Evolutionary conservation across 2,797 vertebrate species (phyloP), one percentile per base, ranked within the genome.

Genomic region (Urocyon cinereoargenteus): DNA sequence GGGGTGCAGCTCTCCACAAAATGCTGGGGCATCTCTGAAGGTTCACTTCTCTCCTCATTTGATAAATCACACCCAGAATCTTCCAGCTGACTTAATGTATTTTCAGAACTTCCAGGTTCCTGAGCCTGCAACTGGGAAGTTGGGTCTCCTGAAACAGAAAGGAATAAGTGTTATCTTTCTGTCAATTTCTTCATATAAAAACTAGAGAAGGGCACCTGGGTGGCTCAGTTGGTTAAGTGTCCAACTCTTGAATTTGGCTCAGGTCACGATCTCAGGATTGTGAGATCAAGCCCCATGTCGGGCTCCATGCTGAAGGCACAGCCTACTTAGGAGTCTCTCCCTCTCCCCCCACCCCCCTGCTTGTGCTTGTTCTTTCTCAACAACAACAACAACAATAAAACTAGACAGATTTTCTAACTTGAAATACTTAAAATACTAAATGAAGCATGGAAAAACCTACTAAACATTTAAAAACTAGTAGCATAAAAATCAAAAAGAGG

Each of bases 41-140:
- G 94, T 77, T 99, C 97, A 0, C 96, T 97, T 15, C 83, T 90
- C 70, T 95, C 97, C 73, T 98, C 98, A 97, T 79, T 98, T 95
- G 98, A 99, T 81, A 99, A 98, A 97, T 98, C 99, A 89, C 98
- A 99, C 66, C 99, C 99, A 8, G 99, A 99, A 93, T 99, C 99
- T 93, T 99, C 98, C 70, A 98, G 87, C 40, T 97, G 96, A 95
- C 77, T 94, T 8, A 78, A 93, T 21, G 79, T 96, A 36, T 57
- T 98, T 53, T 86, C 81, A 62, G 98, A 96, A 64, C 96, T 98
- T 92, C 97, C 59, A 57, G 95, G 86, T 26, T 99, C 99, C 97
- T 96, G 98, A 36, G 98, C 97, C 72, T 94, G 57, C 10, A 64
- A 51, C 83, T 95, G 78, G 6, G 97, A 94, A 94, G 93, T 45